phyloP scores from a whole-genome alignment of 2,797 vertebrate species.

The Manis crassicaudata region DNA sequence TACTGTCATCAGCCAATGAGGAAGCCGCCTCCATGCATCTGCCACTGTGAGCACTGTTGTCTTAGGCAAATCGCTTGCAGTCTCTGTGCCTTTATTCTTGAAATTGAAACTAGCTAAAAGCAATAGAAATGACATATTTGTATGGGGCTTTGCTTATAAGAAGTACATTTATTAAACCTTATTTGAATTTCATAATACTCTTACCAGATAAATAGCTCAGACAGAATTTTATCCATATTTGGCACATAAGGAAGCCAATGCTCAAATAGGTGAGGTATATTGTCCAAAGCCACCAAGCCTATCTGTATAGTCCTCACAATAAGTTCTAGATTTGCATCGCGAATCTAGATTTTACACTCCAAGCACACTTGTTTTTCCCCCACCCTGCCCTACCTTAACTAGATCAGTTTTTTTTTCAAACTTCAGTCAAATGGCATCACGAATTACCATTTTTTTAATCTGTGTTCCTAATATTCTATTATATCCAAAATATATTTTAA shows the following conservation, averaged over 20 bases:
- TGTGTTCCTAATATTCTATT: background rate
- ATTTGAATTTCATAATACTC: background rate
- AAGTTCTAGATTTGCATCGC: background rate
- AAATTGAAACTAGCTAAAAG: background rate
- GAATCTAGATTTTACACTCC: background rate
- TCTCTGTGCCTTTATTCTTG: background rate
- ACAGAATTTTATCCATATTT: background rate
- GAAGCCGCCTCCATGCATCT: background rate
- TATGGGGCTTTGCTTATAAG: background rate
- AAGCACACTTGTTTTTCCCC: background rate
- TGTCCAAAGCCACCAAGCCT: background rate
- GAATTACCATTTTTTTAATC: background rate
- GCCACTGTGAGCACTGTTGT: background rate
- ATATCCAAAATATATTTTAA: background rate
- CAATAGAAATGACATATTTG: background rate
- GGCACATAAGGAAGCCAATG: background rate
- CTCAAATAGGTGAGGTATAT: background rate
- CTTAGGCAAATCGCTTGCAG: background rate
- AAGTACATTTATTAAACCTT: background rate
- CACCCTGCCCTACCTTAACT: background rate
- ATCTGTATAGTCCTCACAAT: background rate
- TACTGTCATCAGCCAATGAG: background rate
- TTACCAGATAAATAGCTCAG: background rate
- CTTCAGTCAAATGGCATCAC: background rate
- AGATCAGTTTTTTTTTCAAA: background rate